phyloP scores from a whole-genome alignment of 2,797 vertebrate species.

The Xiphorhynchus erythropygius region DNA sequence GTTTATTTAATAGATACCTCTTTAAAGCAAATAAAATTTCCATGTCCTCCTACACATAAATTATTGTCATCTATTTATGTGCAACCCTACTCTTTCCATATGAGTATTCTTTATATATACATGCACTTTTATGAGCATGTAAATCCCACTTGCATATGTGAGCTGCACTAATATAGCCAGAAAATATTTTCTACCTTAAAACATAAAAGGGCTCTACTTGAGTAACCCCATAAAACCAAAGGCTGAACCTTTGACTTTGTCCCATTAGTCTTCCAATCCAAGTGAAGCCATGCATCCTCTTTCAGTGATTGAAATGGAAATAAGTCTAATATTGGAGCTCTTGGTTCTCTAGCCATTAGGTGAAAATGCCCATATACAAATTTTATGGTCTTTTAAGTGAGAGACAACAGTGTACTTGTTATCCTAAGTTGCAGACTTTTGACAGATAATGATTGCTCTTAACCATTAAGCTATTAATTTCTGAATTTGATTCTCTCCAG shows the following conservation, averaged over 20 bases:
- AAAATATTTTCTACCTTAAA: neutral
- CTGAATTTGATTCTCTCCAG: neutral
- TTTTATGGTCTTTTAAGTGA: neutral
- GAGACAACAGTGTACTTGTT: neutral
- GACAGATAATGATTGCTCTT: neutral
- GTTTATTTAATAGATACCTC: neutral
- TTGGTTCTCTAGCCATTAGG: neutral
- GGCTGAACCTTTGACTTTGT: neutral
- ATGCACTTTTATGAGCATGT: neutral
- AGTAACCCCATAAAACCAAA: neutral
- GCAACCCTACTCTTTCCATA: neutral
- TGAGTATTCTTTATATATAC: neutral
- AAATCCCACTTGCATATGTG: neutral
- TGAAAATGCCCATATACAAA: neutral
- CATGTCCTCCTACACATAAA: neutral
- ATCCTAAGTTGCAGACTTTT: neutral
- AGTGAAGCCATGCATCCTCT: neutral
- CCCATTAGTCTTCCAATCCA: neutral
- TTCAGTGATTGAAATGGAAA: neutral
- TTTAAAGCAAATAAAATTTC: neutral
- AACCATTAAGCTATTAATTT: neutral
- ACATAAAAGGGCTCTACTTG: neutral
- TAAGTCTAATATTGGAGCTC: neutral
- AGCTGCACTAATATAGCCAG: neutral
- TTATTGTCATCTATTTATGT: neutral